Conservation (phyloP, 2,888 invertebrate genomes). For the Dioctria linearis region DNA sequence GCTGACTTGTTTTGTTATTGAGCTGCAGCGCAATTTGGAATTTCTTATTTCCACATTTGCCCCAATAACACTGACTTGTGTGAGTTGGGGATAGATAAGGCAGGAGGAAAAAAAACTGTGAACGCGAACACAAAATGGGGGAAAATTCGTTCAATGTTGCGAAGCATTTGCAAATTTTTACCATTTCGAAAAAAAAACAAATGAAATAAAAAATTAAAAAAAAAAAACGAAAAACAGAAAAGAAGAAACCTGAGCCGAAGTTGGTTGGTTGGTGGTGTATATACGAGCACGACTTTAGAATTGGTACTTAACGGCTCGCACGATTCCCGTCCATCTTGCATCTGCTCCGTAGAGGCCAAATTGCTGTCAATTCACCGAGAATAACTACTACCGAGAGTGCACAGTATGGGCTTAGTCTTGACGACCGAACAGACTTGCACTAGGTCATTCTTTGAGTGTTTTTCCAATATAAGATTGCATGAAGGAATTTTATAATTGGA, state of each 20-base stretch:
- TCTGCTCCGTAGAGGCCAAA: constrained; percentile 49
- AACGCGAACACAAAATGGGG: constrained; percentile 17
- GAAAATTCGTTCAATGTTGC: constrained; percentile 42
- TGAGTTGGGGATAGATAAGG: neutral
- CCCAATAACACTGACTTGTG: constrained; percentile 1
- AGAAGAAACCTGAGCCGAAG: constrained; percentile 27
- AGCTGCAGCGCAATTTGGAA: constrained; percentile 32
- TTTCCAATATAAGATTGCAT: constrained; percentile 40
- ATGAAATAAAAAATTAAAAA: constrained; percentile 13
- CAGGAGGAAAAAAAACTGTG: constrained; percentile 15
- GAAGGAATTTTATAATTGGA: constrained; percentile 53
- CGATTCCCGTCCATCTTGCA: constrained; percentile 52
- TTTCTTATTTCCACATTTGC: constrained; percentile 40
- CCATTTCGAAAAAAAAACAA: neutral
- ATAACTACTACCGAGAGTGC: neutral
- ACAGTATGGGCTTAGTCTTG: constrained; percentile 1
- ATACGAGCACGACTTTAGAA: constrained; percentile 54
- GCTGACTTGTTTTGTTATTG: constrained; percentile 3
- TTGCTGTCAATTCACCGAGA: constrained; percentile 54
- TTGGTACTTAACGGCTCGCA: constrained; percentile 52
- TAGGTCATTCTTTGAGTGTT: constrained; percentile 40
- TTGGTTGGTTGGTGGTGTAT: no score
- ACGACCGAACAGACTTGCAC: constrained; percentile 7
- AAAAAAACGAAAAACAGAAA: constrained; percentile 11
- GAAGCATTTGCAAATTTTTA: constrained; percentile 38